Base-by-base conservation (phyloP, 2,888 invertebrate genomes). In the Mayetiola destructor region DNA sequence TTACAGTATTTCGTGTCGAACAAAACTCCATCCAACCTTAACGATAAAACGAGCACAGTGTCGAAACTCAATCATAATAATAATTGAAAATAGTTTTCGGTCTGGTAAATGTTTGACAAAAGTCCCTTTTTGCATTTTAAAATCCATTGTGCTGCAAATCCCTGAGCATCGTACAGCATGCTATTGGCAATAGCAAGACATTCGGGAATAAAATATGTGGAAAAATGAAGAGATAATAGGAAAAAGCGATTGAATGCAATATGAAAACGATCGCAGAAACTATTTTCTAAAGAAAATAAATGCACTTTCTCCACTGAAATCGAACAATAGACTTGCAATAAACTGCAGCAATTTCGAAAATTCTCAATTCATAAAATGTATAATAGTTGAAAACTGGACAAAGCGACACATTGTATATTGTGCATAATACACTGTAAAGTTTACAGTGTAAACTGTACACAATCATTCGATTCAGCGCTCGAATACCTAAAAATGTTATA, bases 341-440 rank as follows among this genome's bases (percentile, higher is more conserved):
- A 48, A 48, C 48, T 48, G 48, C 48, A 48, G 48, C 48, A 27
- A 48, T 48, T 48, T 23, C n/a, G n/a, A n/a, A n/a, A n/a, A n/a
- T n/a, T n/a, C n/a, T n/a, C 48, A 48, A 48, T 48, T 48, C n/a
- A n/a, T n/a, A 48, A 48, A 48, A n/a, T n/a, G 48, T 27, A n/a
- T n/a, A n/a, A n/a, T 16, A 27, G 18, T n/a, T 16, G 48, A 5
- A 16, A 16, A 48, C 27, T 48, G 48, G 48, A 27, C 48, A 14
- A 42, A n/a, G n/a, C n/a, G n/a, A n/a, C n/a, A n/a, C n/a, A n/a
- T n/a, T n/a, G n/a, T n/a, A n/a, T n/a, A n/a, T n/a, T n/a, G n/a
- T n/a, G n/a, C n/a, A n/a, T n/a, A n/a, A n/a, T n/a, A n/a, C n/a
- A n/a, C n/a, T n/a, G n/a, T n/a, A n/a, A n/a, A n/a, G n/a, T n/a